Conservation (phyloP, 92 coral and sea anemone genomes). For the Blastomussa wellsi region DNA sequence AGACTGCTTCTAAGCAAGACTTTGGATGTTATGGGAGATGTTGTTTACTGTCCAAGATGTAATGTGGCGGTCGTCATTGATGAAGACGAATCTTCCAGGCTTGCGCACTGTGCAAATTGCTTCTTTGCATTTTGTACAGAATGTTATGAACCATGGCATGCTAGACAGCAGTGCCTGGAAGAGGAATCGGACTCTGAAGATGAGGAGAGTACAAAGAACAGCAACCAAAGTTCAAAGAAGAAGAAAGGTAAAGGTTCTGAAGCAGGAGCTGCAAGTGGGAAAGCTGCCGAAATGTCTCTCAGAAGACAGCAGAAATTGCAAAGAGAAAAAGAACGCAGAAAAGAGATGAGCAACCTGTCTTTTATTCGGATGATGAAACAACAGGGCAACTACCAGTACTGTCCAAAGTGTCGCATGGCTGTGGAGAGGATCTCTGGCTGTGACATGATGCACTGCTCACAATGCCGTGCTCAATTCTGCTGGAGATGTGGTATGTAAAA, state of each 20-base stretch:
- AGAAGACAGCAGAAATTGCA: neutral
- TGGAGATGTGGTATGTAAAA: slow-evolving; percentile 91
- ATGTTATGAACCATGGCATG: slow-evolving; percentile 89
- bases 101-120: slow-evolving; percentile 86
- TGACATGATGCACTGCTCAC: slow-evolving; percentile 89
- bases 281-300: neutral
- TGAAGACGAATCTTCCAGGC: slow-evolving; percentile 77
- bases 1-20: slow-evolving; percentile 75
- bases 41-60: slow-evolving; percentile 93
- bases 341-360: slow-evolving; percentile 40
- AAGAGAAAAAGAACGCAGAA: slow-evolving; percentile 32
- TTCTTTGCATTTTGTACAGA: slow-evolving; percentile 91
- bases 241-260: slow-evolving; percentile 20
- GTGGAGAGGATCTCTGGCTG: slow-evolving; percentile 92
- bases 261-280: slow-evolving; percentile 8
- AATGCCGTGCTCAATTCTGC: slow-evolving; percentile 81
- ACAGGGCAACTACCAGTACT: slow-evolving; percentile 72
- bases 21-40: slow-evolving; percentile 84
- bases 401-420: slow-evolving; percentile 83
- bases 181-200: slow-evolving; percentile 56
- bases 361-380: slow-evolving; percentile 71
- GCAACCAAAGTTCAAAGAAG: slow-evolving; percentile 14
- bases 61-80: slow-evolving; percentile 81
- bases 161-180: slow-evolving; percentile 59
- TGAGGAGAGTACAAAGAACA: slow-evolving; percentile 3